Percentiles rank a stretch among this genome's conserved stretches.
phyloP scores from a whole-genome alignment of 1,140 invertebrate genomes.

The Euglossa dilemma region DNA sequence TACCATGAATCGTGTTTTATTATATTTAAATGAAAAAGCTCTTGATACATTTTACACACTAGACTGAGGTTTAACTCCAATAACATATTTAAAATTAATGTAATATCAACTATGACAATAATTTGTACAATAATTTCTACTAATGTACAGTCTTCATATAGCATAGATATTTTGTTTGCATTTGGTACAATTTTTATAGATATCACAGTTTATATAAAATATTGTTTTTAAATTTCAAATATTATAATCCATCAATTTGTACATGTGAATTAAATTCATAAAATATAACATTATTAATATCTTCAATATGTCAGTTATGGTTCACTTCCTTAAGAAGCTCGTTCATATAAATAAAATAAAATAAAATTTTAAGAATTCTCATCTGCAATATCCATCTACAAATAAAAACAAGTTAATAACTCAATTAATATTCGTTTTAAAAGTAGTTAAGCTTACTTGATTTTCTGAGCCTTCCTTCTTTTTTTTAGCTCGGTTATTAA shows the following conservation, averaged over 20 bases:
- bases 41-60: conserved; percentile 63
- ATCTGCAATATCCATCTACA: conserved; percentile 29
- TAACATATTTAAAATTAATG: neutral
- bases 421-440: conserved; percentile 7
- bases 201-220: conserved; percentile 9
- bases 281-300: conserved; percentile 22
- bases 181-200: neutral
- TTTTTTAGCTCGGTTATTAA: conserved; percentile 20
- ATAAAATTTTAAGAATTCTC: conserved; percentile 24
- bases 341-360: conserved; percentile 19
- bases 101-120: neutral
- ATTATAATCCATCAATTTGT: conserved; percentile 19
- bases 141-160: neutral
- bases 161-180: neutral
- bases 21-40: conserved; percentile 63
- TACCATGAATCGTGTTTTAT: conserved; percentile 56
- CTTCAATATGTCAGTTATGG: conserved; percentile 11
- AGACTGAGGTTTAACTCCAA: conserved; percentile 19
- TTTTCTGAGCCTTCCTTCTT: conserved; percentile 12
- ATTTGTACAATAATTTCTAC: neutral
- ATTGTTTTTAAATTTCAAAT: neutral
- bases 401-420: neutral
- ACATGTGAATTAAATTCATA: conserved; percentile 12
- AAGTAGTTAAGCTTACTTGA: conserved; percentile 3
- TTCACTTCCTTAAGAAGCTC: conserved; percentile 15